A percentile compares a stretch with the other conserved stretches of the same genome.
Conservation (phyloP, 2,113 vertebrate species). For the Oryzias javanicus region DNA sequence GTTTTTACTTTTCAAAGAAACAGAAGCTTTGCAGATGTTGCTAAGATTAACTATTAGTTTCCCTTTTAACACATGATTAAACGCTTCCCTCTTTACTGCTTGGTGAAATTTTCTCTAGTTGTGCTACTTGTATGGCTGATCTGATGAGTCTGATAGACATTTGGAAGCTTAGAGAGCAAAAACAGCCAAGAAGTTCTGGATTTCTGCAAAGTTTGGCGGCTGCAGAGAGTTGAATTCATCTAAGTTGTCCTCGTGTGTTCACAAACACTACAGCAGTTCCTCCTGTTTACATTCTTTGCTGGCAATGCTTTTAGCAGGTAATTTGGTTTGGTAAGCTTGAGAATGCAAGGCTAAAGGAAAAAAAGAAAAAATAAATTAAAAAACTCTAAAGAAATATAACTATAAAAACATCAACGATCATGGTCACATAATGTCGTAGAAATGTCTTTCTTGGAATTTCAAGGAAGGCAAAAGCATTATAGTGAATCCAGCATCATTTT, state of each 20-base stretch:
- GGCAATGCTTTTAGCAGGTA: background rate
- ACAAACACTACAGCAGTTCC: conserved; percentile 3
- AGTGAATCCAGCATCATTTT: conserved; percentile 37
- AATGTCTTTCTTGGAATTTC: conserved; percentile 5
- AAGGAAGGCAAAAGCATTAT: conserved; percentile 16
- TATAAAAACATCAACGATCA: background rate
- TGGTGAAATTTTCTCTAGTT: conserved; percentile 14
- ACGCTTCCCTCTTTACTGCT: conserved; percentile 20
- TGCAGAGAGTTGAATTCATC: conserved; percentile 12
- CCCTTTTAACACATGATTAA: conserved; percentile 15
- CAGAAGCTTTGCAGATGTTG: background rate
- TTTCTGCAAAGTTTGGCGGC: background rate
- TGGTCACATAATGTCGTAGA: background rate
- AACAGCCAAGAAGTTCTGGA: conserved; percentile 23
- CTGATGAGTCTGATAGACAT: conserved; percentile 41
- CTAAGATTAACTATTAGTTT: conserved; percentile 11
- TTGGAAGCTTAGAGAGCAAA: conserved; percentile 7
- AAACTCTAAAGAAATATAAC: background rate
- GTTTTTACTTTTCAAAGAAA: conserved; percentile 2
- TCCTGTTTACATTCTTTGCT: conserved; percentile 7
- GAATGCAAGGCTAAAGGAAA: background rate
- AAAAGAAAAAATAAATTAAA: background rate
- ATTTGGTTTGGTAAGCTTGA: background rate
- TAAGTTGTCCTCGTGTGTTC: conserved; percentile 9
- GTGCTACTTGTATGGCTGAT: conserved; percentile 25